These are phyloP conservation scores for Neodiprion virginianus DNA, from an alignment of 1,140 invertebrate species.

Conservation along the genomic window DNA sequence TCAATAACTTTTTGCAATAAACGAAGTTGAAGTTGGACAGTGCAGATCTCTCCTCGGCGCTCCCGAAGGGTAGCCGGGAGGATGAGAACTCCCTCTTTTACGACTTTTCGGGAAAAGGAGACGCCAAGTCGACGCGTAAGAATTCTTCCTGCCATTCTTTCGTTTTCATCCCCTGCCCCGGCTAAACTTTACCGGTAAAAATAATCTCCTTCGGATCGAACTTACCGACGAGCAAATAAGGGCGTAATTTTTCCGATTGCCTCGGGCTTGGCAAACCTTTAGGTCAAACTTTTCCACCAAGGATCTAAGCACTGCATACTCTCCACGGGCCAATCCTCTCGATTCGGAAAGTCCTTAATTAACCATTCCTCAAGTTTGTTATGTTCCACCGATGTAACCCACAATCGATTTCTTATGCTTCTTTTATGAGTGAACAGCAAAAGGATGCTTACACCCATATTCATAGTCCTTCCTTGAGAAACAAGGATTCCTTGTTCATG, in stretches of 20 bases:
- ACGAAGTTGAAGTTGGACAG: background rate
- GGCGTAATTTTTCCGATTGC: conserved; percentile 16
- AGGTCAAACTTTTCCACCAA: background rate
- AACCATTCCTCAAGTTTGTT: no score
- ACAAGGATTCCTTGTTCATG: no score
- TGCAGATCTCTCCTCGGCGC: background rate
- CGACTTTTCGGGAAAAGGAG: background rate
- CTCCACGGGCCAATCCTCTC: no score
- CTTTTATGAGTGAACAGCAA: no score
- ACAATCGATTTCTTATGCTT: no score
- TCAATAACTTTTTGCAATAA: conserved; percentile 8
- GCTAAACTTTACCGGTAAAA: conserved; percentile 14
- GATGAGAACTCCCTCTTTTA: background rate
- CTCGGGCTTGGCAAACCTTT: background rate
- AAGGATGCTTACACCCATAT: no score
- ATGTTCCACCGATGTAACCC: no score
- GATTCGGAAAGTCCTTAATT: no score
- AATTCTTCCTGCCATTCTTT: background rate
- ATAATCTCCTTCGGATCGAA: conserved; percentile 16
- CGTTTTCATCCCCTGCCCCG: background rate
- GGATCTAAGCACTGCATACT: no score
- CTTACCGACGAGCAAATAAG: conserved; percentile 11
- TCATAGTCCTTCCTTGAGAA: no score
- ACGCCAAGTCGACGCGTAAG: conserved; percentile 2
- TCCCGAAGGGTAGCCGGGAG: no score